Conservation (phyloP, 1,140 invertebrate species). For the Periplaneta americana region DNA sequence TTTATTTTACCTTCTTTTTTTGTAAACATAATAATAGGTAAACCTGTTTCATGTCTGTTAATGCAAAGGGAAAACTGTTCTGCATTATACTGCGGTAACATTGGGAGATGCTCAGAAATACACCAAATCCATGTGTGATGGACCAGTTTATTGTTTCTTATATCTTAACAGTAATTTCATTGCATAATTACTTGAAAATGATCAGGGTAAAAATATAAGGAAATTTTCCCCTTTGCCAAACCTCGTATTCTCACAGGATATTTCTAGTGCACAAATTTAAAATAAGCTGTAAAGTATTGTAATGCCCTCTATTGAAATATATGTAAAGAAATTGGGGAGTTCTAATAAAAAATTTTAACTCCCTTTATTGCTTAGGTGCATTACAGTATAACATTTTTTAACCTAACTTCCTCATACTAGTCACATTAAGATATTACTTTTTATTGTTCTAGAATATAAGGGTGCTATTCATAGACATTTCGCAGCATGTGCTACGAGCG, state of each 20-base stretch:
- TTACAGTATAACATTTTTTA: neutral
- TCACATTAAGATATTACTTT: too few relatives aligned
- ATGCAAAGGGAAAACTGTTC: neutral
- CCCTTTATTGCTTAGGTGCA: neutral
- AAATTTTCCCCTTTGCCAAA: too few relatives aligned
- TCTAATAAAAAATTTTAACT: neutral
- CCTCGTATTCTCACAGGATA: too few relatives aligned
- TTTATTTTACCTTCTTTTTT: too few relatives aligned
- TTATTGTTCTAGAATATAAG: too few relatives aligned
- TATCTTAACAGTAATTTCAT: too few relatives aligned
- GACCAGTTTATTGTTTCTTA: neutral
- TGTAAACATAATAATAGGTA: neutral
- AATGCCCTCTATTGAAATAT: neutral
- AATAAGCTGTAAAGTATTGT: neutral
- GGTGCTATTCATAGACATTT: too few relatives aligned
- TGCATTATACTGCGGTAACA: neutral
- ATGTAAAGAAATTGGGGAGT: neutral
- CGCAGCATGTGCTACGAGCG: too few relatives aligned
- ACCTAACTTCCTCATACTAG: neutral
- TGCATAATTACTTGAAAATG: neutral
- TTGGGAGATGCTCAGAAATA: too few relatives aligned
- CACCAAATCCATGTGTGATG: neutral
- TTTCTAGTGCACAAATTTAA: neutral
- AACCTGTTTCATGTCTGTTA: neutral
- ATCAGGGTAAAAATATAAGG: neutral